These are phyloP conservation scores for Amblyteles armatorius DNA, from an alignment of 2,888 invertebrate species.

Conservation along the genomic window DNA sequence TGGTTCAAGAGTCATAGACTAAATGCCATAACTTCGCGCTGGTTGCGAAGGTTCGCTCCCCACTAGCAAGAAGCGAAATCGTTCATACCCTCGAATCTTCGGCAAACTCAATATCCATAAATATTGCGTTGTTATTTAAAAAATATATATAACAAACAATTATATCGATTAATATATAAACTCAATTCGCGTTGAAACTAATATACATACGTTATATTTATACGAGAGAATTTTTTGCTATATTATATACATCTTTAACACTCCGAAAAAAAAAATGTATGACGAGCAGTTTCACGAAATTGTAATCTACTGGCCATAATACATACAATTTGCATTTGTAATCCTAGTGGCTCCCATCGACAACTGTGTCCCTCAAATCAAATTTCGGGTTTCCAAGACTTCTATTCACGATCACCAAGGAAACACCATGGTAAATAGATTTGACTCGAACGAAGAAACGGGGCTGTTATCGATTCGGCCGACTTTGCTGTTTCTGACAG, in stretches of 20 bases:
- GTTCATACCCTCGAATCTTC: slow-evolving; percentile 14
- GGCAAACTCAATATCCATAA: slow-evolving; percentile 18
- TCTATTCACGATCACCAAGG: slow-evolving; percentile 68
- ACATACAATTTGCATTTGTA: slow-evolving; percentile 69
- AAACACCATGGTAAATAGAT: slow-evolving; percentile 70
- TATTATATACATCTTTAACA: slow-evolving; percentile 68
- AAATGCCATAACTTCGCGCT: slow-evolving; percentile 43
- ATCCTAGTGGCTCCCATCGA: background rate
- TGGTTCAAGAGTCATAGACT: background rate
- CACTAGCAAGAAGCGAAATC: slow-evolving; percentile 17
- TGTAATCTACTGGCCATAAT: slow-evolving; percentile 71
- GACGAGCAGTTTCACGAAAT: slow-evolving; percentile 62
- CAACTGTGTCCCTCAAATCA: background rate
- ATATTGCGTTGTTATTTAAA: slow-evolving; percentile 1
- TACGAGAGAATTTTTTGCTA: slow-evolving; percentile 77
- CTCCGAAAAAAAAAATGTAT: slow-evolving; percentile 15
- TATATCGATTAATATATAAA: slow-evolving; percentile 9
- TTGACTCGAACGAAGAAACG: background rate
- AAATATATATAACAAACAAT: slow-evolving; percentile 12
- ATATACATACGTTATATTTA: slow-evolving; percentile 75
- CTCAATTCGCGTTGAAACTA: slow-evolving; percentile 44
- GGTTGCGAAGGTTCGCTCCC: slow-evolving; percentile 38
- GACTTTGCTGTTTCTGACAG: background rate
- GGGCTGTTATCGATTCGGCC: background rate
- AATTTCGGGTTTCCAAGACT: slow-evolving; percentile 4